A percentile compares a stretch with the other conserved stretches of the same genome.
Evolutionary conservation across 2,797 vertebrate genomes (phyloP).

Genomic region (Enoplosus armatus): DNA sequence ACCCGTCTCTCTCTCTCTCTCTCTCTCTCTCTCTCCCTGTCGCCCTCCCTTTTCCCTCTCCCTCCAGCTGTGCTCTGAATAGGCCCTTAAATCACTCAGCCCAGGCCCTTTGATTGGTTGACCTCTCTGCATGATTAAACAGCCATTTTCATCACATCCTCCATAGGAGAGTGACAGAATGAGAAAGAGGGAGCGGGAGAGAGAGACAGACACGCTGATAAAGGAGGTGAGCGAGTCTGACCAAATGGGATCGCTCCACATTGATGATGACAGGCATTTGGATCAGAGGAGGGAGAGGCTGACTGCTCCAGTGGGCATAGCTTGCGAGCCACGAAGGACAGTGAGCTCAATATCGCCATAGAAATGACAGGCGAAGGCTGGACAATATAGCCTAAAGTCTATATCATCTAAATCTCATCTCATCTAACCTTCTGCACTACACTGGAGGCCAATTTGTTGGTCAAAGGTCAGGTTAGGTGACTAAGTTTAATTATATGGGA

Average conservation of each 20-base stretch:
- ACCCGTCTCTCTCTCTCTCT: conserved; percentile 11
- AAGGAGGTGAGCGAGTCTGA: conserved; percentile 52
- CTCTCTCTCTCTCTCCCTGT: neutral
- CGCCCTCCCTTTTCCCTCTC: conserved; percentile 30
- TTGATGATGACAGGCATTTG: conserved; percentile 55
- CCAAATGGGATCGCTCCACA: conserved; percentile 48
- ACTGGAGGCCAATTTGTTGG: neutral
- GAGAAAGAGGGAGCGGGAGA: conserved; percentile 36
- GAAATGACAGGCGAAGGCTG: neutral
- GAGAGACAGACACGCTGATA: conserved; percentile 48
- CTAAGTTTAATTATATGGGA: neutral
- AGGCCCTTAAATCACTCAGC: conserved; percentile 80
- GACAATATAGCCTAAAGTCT: neutral
- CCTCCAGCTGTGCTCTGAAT: conserved; percentile 79
- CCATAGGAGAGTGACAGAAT: conserved; percentile 68
- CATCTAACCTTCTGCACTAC: no score
- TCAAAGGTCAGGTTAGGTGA: neutral
- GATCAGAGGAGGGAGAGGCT: conserved; percentile 24
- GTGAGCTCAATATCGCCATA: neutral
- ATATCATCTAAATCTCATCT: no score
- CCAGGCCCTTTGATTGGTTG: conserved; percentile 80
- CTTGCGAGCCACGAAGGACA: neutral
- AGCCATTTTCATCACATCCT: conserved; percentile 83
- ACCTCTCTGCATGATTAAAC: conserved; percentile 86
- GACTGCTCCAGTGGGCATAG: conserved; percentile 3